Base-by-base conservation (phyloP, 1,140 invertebrate species). In the Thaumatotibia leucotreta region DNA sequence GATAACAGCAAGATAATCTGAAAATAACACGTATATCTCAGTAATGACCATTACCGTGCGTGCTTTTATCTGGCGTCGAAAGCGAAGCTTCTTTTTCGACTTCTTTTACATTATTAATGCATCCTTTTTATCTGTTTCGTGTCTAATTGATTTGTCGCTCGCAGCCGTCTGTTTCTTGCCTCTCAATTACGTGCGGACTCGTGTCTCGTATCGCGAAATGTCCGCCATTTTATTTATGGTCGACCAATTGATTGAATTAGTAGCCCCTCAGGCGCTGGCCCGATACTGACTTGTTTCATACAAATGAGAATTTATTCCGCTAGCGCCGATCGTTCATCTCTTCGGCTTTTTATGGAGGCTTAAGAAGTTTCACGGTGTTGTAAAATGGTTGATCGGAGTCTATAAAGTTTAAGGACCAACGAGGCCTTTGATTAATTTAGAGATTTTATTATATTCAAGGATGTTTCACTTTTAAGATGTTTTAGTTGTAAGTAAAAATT, bases 211-310 rank as follows among this genome's bases (percentile, higher is more conserved):
- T 86, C 82, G 83, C 77, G 70, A 66, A 78, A 76, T 83, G 83
- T 81, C 83, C 68, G 62, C 74, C 70, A 69, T 65, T 85, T 82
- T 88, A 90, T 90, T 90, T 88, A 88, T 86, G 84, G 82, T 78
- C 79, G 74, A 77, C 76, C 77, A 83, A 88, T 85, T 87, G 86
- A 89, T 89, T 89, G 86, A 88, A 86, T 88, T 89, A 89, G 83
- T 85, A 77, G 79, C 73, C 83, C 80, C 80, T 69, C 76, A 84
- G 85, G 86, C 83, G 82, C 71, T 82, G 74, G 75, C 63, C 67
- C 73, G 73, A 72, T 76, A 75, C 70, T 65, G 74, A 76, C 79
- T 79, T 79, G 75, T 74, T 79, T 80, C 69, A 78, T 83, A 74
- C 66, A 65, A 73, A 82, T 73, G 74, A 68, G 72, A 76, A 83